Evolutionary conservation across 1,140 invertebrate genomes (phyloP).

Genomic region (Mya arenaria): DNA sequence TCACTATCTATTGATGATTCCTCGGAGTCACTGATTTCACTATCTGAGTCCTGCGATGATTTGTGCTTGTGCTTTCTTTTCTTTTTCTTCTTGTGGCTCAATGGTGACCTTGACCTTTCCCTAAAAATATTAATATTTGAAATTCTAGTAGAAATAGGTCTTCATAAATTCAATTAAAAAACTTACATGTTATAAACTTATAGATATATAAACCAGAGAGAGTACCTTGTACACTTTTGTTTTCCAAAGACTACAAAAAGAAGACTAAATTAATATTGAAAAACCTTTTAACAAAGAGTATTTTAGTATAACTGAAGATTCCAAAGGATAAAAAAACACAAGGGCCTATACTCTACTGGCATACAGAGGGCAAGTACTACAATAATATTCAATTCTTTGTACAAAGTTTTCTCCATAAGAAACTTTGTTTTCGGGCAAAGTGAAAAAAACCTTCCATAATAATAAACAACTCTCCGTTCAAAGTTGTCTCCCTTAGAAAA

Average conservation of each 20-base stretch:
- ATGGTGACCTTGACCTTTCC: conserved; percentile 46
- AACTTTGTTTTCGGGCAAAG: no score
- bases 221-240: neutral
- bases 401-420: no score
- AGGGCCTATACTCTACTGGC: no score
- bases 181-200: neutral
- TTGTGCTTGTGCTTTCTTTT: conserved; percentile 46
- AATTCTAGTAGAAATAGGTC: neutral
- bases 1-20: conserved; percentile 11
- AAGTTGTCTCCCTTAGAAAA: no score
- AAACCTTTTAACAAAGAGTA: conserved; percentile 4
- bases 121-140: conserved; percentile 7
- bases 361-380: no score
- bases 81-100: conserved; percentile 38
- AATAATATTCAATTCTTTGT: no score
- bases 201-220: neutral
- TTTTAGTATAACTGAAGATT: no score
- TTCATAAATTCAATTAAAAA: neutral
- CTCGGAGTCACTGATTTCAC: neutral
- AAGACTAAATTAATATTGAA: conserved; percentile 18
- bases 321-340: no score
- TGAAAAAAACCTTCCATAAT: no score
- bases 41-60: neutral
- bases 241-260: neutral
- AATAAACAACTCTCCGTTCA: no score